These are phyloP conservation scores for Iphiclides podalirius DNA, from an alignment of 2,888 invertebrate species.

Conservation along the genomic window DNA sequence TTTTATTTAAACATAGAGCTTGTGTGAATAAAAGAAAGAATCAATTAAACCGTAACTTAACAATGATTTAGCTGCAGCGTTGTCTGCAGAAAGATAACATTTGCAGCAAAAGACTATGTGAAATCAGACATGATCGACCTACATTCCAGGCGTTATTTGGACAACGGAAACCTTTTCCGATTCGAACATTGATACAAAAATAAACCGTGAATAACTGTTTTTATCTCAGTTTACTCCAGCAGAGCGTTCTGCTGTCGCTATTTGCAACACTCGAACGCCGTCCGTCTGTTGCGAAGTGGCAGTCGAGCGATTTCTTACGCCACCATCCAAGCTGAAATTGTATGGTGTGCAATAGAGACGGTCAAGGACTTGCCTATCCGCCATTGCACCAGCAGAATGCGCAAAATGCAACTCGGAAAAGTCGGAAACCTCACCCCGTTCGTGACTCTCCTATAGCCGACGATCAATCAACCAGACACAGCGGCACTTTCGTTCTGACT, in stretches of 20 bases:
- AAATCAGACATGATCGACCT: not conserved
- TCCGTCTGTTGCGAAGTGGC: conserved; percentile 16
- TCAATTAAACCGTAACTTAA: not conserved
- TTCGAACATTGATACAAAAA: not conserved
- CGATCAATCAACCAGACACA: conserved; percentile 14
- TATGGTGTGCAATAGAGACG: conserved; percentile 22
- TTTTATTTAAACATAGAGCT: no score
- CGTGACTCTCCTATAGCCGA: conserved; percentile 10
- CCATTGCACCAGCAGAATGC: conserved; percentile 21
- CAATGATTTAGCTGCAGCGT: not conserved
- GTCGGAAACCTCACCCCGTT: conserved; percentile 7
- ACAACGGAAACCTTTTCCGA: no score
- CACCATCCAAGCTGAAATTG: conserved; percentile 17
- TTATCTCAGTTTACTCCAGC: no score
- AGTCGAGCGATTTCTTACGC: conserved; percentile 22
- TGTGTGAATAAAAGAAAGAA: no score
- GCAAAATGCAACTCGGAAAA: conserved; percentile 10
- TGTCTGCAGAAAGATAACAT: no score
- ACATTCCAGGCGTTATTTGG: no score
- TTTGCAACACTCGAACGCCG: not conserved
- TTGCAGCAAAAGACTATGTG: not conserved
- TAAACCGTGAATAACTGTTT: not conserved
- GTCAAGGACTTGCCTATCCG: conserved; percentile 21
- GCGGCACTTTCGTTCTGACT: not conserved
- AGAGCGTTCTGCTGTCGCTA: not conserved